These are phyloP conservation scores for Ceratoteleas bidentatus DNA, from an alignment of 1,140 invertebrate genomes.

Conservation along the genomic window DNA sequence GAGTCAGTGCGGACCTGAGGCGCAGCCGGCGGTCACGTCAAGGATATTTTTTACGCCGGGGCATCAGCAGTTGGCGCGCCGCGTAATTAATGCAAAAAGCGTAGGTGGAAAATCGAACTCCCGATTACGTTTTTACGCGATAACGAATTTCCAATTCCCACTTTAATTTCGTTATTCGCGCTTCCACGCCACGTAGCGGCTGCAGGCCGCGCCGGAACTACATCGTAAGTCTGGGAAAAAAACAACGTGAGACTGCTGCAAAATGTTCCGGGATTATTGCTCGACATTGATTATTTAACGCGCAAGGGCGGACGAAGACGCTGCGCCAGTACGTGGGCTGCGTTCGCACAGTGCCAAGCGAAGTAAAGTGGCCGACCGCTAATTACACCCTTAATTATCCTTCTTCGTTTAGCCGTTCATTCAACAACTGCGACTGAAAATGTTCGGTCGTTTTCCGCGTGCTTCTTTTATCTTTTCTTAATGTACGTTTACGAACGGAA, in stretches of 20 bases:
- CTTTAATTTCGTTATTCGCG: constrained; percentile 51
- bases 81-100: constrained; percentile 55
- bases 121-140: constrained; percentile 51
- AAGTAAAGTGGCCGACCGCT: constrained; percentile 52
- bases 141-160: constrained; percentile 39
- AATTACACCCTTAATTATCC: constrained; percentile 69
- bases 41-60: constrained; percentile 9
- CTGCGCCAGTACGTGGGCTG: constrained; percentile 34
- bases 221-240: constrained; percentile 19
- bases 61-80: constrained; percentile 11
- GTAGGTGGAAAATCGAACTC: constrained; percentile 42
- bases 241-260: constrained; percentile 24
- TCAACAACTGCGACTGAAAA: constrained; percentile 15
- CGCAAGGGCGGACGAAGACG: constrained; percentile 33
- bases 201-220: constrained; percentile 7
- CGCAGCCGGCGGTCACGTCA: constrained; percentile 12
- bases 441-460: not conserved
- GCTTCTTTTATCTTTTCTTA: too few relatives aligned
- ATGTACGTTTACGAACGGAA: not conserved
- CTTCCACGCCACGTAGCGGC: constrained; percentile 19
- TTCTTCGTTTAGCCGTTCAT: constrained; percentile 58
- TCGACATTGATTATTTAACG: constrained; percentile 58
- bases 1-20: too few relatives aligned
- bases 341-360: constrained; percentile 25
- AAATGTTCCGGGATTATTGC: constrained; percentile 46